These are phyloP conservation scores for Stegostoma tigrinum DNA, from an alignment of 2,113 vertebrate species.

Conservation along the genomic window DNA sequence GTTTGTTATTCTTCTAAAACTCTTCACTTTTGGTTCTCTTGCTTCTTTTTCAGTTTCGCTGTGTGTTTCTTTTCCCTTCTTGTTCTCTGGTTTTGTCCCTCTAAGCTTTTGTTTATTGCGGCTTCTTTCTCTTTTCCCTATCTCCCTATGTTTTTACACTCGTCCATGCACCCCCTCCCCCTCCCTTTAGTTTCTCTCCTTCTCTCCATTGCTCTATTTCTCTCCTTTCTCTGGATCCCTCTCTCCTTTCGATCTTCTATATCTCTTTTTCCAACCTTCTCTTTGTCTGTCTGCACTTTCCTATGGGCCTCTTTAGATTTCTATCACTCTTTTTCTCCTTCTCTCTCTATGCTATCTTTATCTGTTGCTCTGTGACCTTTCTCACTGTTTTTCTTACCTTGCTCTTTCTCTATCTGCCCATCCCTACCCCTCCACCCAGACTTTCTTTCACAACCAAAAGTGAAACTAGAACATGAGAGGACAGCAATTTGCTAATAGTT, in stretches of 20 bases:
- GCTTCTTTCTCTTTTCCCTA: not conserved
- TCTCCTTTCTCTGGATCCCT: too few species aligned
- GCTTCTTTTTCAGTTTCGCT: too few species aligned
- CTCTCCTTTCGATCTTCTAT: not conserved
- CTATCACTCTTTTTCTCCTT: not conserved
- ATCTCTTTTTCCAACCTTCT: not conserved
- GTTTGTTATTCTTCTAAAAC: not conserved
- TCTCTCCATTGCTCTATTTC: not conserved
- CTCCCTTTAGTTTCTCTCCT: not conserved
- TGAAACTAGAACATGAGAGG: not conserved
- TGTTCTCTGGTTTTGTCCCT: too few species aligned
- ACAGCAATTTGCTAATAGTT: not conserved
- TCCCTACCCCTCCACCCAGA: not conserved
- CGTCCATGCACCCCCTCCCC: too few species aligned
- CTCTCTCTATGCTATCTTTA: not conserved
- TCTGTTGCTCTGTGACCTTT: not conserved
- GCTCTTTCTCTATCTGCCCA: not conserved
- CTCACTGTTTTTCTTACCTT: not conserved
- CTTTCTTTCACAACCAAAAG: not conserved
- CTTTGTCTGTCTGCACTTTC: not conserved
- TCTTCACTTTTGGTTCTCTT: not conserved
- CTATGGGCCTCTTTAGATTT: not conserved
- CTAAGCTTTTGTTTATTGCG: not conserved
- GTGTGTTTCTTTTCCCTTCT: too few species aligned
- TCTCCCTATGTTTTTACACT: not conserved